Evolutionary conservation across 1,140 invertebrate species (phyloP), one percentile per base, ranked within the genome.

Genomic region (Panulirus ornatus): DNA sequence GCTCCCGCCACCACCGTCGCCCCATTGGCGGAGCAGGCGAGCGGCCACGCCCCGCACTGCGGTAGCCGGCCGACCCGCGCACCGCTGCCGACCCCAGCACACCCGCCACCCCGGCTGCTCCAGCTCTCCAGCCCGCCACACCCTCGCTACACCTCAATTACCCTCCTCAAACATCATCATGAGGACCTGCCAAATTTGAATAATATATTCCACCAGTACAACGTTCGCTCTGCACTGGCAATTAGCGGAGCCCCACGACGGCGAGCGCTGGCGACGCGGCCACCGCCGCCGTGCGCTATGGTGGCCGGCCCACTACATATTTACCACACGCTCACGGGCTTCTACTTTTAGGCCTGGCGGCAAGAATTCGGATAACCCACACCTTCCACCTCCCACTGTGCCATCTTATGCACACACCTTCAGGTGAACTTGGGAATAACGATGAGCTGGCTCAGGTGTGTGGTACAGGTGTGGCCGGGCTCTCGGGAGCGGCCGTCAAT

Each of bases 1-100:
- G 87, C 87, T 75, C 79, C 87, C 87, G 87, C 87, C 87, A 89
- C 87, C 87, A 83, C 78, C 78, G 87, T 70, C 87, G 79, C 87
- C 87, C 87, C 70, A 89, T 89, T 89, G 87, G 87, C 87, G 79
- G 87, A 89, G 79, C 87, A 63, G 47, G 44, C 47, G 79, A 42
- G 66, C 78, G 51, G 87, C 87, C 87, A 89, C 87, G 87, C 87
- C 87, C 87, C 79, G 79, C 78, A 75, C 70, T 54, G 87, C 87
- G 70, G 87, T 89, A 89, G 87, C 87, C 54, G 63, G 70, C 70
- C 66, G 54, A 70, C 51, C 44, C 36, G 75, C 40, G 47, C 79
- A 58, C 71, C 63, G 79, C 76, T 38, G 54, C 87, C 78, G 44
- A 78, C 38, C 30, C 78, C 66, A 78, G 40, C 63, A 42, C 76